Evolutionary conservation across 2,797 vertebrate species (phyloP).

Genomic region (Rhinogobio ventralis): DNA sequence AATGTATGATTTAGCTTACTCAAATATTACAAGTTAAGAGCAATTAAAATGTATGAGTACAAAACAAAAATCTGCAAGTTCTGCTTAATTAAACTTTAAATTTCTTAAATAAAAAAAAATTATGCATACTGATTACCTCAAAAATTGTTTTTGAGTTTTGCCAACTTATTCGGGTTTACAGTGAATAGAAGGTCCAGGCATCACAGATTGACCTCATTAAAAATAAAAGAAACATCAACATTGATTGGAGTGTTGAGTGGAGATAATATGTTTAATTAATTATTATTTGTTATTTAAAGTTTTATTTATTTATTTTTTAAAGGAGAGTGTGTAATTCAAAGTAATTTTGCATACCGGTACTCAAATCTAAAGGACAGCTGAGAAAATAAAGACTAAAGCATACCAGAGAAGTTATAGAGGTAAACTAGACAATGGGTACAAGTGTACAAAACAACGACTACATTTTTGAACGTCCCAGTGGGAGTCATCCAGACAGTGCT

Average conservation of each 20-base stretch:
- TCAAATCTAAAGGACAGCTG: conserved; percentile 20
- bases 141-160: no score
- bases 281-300: not conserved
- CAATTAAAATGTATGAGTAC: no score
- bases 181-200: not conserved
- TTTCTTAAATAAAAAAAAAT: no score
- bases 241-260: not conserved
- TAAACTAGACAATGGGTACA: conserved; percentile 5
- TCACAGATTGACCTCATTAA: not conserved
- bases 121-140: no score
- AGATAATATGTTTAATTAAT: not conserved
- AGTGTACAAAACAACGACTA: conserved; percentile 16
- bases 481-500: conserved; percentile 24
- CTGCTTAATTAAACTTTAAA: no score
- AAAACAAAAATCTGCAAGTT: no score
- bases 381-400: conserved; percentile 10
- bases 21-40: no score
- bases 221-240: not conserved
- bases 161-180: no score
- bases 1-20: no score
- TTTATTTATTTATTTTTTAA: no score
- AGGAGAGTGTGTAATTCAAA: not conserved
- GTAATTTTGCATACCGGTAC: not conserved
- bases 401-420: not conserved
- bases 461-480: conserved; percentile 23